phyloP scores from a whole-genome alignment of 2,797 vertebrate species.

The Chelon auratus region DNA sequence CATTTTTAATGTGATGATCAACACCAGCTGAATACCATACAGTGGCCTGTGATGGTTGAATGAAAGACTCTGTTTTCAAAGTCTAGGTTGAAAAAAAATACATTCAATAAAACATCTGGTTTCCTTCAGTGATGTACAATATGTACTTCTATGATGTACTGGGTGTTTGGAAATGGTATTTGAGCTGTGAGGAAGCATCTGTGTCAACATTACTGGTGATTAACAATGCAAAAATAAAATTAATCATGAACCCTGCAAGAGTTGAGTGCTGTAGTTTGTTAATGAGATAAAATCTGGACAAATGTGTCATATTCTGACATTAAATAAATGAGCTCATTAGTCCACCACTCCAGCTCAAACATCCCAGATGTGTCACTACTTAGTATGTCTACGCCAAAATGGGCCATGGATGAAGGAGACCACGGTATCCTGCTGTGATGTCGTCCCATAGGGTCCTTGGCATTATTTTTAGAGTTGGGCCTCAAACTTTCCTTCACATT shows the following conservation, averaged over 20 bases:
- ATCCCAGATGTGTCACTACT: no score
- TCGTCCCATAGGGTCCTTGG: no score
- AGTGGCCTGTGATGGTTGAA: background rate
- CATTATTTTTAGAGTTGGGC: no score
- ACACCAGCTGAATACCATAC: conserved; percentile 7
- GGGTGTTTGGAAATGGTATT: background rate
- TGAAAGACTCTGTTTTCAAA: background rate
- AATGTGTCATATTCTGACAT: conserved; percentile 1
- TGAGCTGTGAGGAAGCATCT: background rate
- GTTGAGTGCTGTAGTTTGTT: no score
- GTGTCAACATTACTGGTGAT: background rate
- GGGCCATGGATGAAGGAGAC: no score
- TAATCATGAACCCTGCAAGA: background rate
- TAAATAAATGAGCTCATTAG: conserved; percentile 38
- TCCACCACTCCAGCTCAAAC: background rate
- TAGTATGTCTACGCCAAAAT: no score
- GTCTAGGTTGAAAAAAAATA: background rate
- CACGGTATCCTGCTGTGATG: no score
- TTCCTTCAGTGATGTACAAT: background rate
- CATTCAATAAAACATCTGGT: background rate
- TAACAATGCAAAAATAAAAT: conserved; percentile 1
- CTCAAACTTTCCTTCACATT: no score
- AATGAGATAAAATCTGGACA: background rate
- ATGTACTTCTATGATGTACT: background rate
- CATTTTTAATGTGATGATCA: conserved; percentile 47